A percentile compares a stretch with the other conserved stretches of the same genome.
These are phyloP conservation scores for Andrena minutula DNA, from an alignment of 2,888 invertebrate species.

Conservation along the genomic window DNA sequence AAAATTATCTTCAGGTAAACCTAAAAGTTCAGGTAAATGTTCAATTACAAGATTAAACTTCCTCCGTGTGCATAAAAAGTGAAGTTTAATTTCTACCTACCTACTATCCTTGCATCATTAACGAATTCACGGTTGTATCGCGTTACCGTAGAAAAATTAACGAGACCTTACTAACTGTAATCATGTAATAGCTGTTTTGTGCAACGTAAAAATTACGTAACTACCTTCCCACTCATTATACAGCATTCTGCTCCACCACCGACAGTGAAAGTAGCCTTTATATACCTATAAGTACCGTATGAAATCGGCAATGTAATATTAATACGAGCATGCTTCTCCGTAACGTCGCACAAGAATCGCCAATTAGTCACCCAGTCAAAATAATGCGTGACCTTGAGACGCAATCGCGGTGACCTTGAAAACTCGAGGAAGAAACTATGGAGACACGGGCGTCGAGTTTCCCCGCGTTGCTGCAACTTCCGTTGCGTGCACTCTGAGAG, in stretches of 20 bases:
- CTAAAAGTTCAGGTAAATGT: too few relatives aligned
- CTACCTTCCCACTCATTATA: neutral
- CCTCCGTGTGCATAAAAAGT: too few relatives aligned
- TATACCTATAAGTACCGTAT: too few relatives aligned
- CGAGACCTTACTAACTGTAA: conserved; percentile 34
- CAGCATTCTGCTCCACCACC: neutral
- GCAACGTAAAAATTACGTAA: conserved; percentile 33
- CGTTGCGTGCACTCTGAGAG: neutral
- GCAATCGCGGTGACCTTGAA: conserved; percentile 13
- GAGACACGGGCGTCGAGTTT: conserved; percentile 26
- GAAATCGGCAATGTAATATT: neutral
- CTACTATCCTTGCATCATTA: neutral
- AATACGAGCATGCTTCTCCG: neutral
- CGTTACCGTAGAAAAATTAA: conserved; percentile 42
- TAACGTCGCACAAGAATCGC: neutral
- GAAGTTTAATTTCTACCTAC: too few relatives aligned
- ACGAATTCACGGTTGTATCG: conserved; percentile 11
- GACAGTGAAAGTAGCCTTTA: neutral
- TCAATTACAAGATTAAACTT: too few relatives aligned
- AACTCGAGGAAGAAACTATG: conserved; percentile 14
- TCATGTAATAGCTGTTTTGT: conserved; percentile 33
- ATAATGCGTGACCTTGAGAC: conserved; percentile 26
- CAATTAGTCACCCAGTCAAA: neutral
- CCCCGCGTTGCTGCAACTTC: conserved; percentile 15
- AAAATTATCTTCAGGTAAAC: too few relatives aligned